Percentiles rank a stretch among this genome's conserved stretches.
Conservation (phyloP, 2,797 vertebrate species). For the Myotis vivesi region DNA sequence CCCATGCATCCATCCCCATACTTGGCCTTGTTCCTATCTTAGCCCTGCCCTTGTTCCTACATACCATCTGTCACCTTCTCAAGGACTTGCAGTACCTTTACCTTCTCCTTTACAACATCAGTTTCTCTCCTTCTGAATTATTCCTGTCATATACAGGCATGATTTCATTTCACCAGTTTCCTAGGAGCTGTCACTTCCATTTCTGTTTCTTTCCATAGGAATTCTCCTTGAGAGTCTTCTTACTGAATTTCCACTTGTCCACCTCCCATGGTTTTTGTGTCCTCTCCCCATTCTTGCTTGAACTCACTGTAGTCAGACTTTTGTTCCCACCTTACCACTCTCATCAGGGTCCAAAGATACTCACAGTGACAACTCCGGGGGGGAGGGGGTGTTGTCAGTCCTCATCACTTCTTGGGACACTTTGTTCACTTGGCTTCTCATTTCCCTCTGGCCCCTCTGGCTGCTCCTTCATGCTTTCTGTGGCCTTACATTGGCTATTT, state of each 20-base stretch:
- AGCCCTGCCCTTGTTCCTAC: background rate
- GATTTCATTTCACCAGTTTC: background rate
- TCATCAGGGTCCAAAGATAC: background rate
- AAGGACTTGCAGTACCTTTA: background rate
- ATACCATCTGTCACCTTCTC: background rate
- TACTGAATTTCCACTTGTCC: background rate
- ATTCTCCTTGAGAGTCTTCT: background rate
- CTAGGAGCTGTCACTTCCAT: background rate
- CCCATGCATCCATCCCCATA: background rate
- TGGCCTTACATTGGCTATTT: background rate
- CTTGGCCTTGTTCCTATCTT: background rate
- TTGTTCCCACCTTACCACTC: background rate
- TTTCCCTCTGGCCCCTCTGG: background rate
- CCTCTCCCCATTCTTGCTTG: background rate
- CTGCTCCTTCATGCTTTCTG: background rate
- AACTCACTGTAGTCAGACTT: background rate
- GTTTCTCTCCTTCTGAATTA: background rate
- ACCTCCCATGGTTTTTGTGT: background rate
- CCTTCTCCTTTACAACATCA: background rate
- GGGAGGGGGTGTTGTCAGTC: background rate
- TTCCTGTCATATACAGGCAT: background rate
- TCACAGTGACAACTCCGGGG: background rate
- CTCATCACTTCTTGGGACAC: background rate
- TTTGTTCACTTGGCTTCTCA: background rate
- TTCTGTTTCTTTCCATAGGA: background rate